phyloP scores from a whole-genome alignment of 1,140 invertebrate genomes.

The Notospermus geniculatus region DNA sequence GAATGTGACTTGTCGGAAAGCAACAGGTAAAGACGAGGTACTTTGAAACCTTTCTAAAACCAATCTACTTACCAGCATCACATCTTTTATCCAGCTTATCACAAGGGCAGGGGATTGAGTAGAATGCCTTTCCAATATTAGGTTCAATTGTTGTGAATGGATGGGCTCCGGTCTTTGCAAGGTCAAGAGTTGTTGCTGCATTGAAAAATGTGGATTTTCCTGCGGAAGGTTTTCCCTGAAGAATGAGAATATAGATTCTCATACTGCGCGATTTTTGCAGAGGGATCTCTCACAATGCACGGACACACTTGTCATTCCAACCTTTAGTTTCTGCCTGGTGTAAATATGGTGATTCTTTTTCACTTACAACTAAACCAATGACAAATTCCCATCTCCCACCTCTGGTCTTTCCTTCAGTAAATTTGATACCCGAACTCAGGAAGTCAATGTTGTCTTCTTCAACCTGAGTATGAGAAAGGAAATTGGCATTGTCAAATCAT shows the following conservation, averaged over 20 bases:
- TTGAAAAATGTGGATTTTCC: constrained; percentile 36
- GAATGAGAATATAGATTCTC: background rate
- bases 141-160: constrained; percentile 37
- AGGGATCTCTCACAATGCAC: no score
- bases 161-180: constrained; percentile 33
- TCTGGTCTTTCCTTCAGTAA: constrained; percentile 23
- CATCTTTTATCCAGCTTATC: constrained; percentile 16
- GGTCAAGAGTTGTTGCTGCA: constrained; percentile 28
- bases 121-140: constrained; percentile 32
- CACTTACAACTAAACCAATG: constrained; percentile 30
- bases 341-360: no score
- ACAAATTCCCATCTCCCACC: constrained; percentile 34
- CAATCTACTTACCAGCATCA: constrained; percentile 28
- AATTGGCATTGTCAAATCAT: no score
- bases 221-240: constrained; percentile 32
- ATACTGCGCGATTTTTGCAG: no score
- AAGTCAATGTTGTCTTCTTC: no score
- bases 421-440: background rate
- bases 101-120: constrained; percentile 31
- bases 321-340: no score
- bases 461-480: no score
- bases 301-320: no score
- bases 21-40: no score
- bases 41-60: no score
- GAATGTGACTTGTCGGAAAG: no score